Evolutionary conservation across 2,113 vertebrate species (phyloP), one percentile per base, ranked within the genome.

Genomic region (Leuciscus idus): DNA sequence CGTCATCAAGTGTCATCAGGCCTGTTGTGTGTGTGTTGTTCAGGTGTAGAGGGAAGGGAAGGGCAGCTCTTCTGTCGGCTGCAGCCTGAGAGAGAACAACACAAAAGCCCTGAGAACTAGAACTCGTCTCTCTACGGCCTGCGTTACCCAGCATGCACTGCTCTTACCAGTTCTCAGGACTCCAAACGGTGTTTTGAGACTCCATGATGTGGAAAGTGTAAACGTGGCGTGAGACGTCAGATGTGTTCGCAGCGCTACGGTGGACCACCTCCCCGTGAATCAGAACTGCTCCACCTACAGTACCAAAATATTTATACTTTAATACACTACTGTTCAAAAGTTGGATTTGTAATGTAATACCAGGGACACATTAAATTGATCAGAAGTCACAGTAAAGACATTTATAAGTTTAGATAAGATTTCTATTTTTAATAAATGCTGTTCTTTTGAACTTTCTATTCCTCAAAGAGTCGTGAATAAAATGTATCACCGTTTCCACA

Each of bases 201-300:
- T 99, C 98, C 98, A 99, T 98, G 73, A 99, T 80, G 1, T 99
- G 98, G 94, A 99, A 98, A 12, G 97, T 94, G 88, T 98, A 99
- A 2, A 84, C 97, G 0, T 99, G 96, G 30, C 98, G 97, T 0
- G 98, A 98, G 2, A 43, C 80, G 3, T 91, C 85, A 0, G 98
- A 99, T 12, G 78, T 90, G 93, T 99, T 99, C 55, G 89, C 89
- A 0, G 95, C 95, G 3, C 98, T 99, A 88, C 96, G 96, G n/a
- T 99, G 98, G 52, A 98, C 97, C 0, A 98, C 98, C 85, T 99
- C 93, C 0, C 98, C 97, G 0, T 99, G 96, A 91, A 99, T 99
- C 28, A 99, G 94, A 48, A 99, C 76, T 0, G 95, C 93, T 0
- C 94, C 94, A 26, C 98, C 98, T 99, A 90, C 26, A 66, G 52